Base-by-base conservation (phyloP, 2,888 invertebrate genomes). In the Hyles lineata region DNA sequence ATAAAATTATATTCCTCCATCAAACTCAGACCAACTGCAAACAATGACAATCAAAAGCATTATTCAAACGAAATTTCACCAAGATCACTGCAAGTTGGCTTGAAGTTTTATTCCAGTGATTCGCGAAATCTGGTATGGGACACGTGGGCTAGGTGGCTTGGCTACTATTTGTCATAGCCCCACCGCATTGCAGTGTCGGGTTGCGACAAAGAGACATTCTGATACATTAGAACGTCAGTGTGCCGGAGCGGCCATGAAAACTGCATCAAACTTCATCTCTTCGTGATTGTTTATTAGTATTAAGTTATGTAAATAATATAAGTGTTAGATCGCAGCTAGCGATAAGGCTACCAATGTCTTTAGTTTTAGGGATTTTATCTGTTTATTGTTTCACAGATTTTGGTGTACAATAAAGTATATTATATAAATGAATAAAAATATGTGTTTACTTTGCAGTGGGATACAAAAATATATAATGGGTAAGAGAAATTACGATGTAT, bases 111-210 rank as follows among this genome's bases (percentile, higher is more conserved):
- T 43, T 21, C 11, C 35, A 43, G 67, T 67, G 15, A 23, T 23
- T 61, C 61, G 61, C 17, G 25, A 55, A n/a, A 55, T 43, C 43
- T 43, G 43, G 15, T 15, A 43, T 43, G n/a, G 17, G 23, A 59
- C 60, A 15, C 55, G 55, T n/a, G 19, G 70, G 35, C 23, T 23
- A 50, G 58, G 59, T 32, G 60, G 5, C 35, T 32, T 43, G 63
- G 19, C 19, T n/a, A 78, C 79, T 74, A 79, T 81, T 80, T 80
- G 79, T 82, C 80, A 77, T 78, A 80, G 79, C 80, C 75, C 71
- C 76, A 78, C 86, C 80, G 85, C 86, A 86, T 77, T 85, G 86
- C 85, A 85, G 85, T 79, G 78, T 77, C 80, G 76, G 77, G 76
- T 76, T 80, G 80, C 83, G 79, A 82, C 85, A 82, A 78, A 81